Base-by-base conservation (phyloP, 1,140 invertebrate genomes). In the Zaprionus gabonicus region DNA sequence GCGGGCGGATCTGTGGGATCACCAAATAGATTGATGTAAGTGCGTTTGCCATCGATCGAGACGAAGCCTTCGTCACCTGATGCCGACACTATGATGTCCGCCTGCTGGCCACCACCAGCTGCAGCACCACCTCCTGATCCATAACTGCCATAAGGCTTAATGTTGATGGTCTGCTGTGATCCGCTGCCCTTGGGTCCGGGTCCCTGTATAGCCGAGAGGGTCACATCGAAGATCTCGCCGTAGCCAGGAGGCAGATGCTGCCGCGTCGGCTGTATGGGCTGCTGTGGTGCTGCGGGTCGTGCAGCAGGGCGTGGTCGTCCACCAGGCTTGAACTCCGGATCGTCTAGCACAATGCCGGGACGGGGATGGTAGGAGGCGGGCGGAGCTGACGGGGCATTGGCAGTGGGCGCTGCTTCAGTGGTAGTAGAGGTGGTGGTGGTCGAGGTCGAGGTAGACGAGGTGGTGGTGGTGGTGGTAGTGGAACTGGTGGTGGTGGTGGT, bases 31-130 rank as follows among this genome's bases (percentile, higher is more conserved):
- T 97, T 97, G 70, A 98, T 94, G 93, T 98, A 98, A 3, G 97
- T 98, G 80, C 97, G 94, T 93, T 97, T 97, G 28, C 97, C 97
- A 88, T 98, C 97, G 68, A 98, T 98, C n/a, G 97, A 98, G 4
- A 98, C 97, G 92, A 97, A 98, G 62, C 97, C 96, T 82, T 98
- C 96, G 63, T 96, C 95, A 44, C 96, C 96, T 25, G 96, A 94
- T 9, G 96, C 94, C 1, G 96, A 95, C 3, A 97, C 96, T 23
- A 97, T 95, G 27, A 97, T 96, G 82, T 96, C 96, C n/a, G 15
- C 94, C 70, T 83, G 76, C 31, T 34, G 31, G 9, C 31, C 31
- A 34, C 31, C 31, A 34, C 6, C 28, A 28, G 73, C 41, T 55
- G 63, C 79, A 12, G 34, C 64, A 1, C 46, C 71, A 3, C 46